phyloP scores from a whole-genome alignment of 2,797 vertebrate genomes.

The Tangara arthus region DNA sequence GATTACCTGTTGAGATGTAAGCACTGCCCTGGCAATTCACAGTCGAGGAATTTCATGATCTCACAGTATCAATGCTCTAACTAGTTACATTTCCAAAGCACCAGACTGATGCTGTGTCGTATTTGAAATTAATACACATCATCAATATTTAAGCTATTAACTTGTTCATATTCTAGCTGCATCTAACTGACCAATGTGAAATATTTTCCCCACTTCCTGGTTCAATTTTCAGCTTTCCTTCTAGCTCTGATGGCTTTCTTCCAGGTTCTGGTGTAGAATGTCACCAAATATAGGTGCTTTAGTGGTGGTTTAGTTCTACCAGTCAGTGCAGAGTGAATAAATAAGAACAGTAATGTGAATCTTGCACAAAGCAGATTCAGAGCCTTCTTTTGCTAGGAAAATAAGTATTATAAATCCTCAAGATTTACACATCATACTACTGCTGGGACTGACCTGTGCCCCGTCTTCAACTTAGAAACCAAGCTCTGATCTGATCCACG shows the following conservation, averaged over 20 bases:
- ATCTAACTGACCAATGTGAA: neutral
- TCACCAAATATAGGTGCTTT: neutral
- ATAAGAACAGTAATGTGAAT: neutral
- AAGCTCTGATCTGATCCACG: neutral
- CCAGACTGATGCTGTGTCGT: neutral
- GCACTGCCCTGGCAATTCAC: neutral
- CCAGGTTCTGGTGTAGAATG: neutral
- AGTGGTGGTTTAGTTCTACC: neutral
- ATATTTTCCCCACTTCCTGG: neutral
- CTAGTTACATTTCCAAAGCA: neutral
- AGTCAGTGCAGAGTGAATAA: neutral
- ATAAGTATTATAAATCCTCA: neutral
- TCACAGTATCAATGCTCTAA: neutral
- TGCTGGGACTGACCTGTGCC: neutral
- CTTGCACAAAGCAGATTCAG: neutral
- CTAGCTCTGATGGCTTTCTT: neutral
- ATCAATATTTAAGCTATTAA: conserved; percentile 26
- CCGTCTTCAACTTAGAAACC: neutral
- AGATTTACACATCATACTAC: neutral
- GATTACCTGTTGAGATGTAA: neutral
- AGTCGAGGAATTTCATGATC: neutral
- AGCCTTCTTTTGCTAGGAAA: neutral
- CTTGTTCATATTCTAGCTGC: neutral
- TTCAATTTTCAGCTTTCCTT: neutral
- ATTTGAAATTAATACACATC: neutral